Evolutionary conservation across 1,140 invertebrate species (phyloP), one percentile per base, ranked within the genome.

Genomic region (Agrypnia vestita): DNA sequence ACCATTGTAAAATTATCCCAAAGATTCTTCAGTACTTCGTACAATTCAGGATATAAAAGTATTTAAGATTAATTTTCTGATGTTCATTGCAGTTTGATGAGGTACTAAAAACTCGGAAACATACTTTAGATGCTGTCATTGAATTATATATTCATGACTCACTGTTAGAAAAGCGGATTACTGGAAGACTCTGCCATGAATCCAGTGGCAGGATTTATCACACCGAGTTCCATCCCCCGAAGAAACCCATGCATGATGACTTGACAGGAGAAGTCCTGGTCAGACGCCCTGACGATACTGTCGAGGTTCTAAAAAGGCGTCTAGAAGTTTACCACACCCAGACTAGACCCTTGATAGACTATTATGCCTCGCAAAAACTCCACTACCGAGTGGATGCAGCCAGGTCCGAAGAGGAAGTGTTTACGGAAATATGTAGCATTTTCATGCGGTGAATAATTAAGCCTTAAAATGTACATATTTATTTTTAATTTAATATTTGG

Each of bases 191-290:
- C 43, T 95, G 99, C 84, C 98, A 99, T 88, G 90, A 93, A 43
- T 76, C 93, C 0, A 98, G 97, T 90, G 98, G 98, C 11, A 91
- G 98, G 79, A 97, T 97, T 7, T 99, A 99, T 89, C 98, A 99
- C 89, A 96, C 97, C 87, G 97, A 98, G 89, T 99, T 99, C 88
- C 94, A 96, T 84, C 98, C 98, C 17, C 98, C 98, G 0, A 97
- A 96, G 88, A 92, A 93, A 81, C 84, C 93, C 0, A 99, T 99
- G 97, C 97, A 90, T 59, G 98, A 99, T 91, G 98, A 99, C 91
- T 93, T 97, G 1, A 98, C 97, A 76, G 97, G 97, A 0, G 97
- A 99, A 86, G 93, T 95, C 8, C 87, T 99, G 71, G 93, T 97
- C 17, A 92, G 91, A 79, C 90, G 97, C 77, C 96, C 96, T 7